Percentiles rank a stretch among this genome's conserved stretches.
These are phyloP conservation scores for Heterodera schachtii DNA, from an alignment of 1,140 invertebrate species.

Conservation along the genomic window DNA sequence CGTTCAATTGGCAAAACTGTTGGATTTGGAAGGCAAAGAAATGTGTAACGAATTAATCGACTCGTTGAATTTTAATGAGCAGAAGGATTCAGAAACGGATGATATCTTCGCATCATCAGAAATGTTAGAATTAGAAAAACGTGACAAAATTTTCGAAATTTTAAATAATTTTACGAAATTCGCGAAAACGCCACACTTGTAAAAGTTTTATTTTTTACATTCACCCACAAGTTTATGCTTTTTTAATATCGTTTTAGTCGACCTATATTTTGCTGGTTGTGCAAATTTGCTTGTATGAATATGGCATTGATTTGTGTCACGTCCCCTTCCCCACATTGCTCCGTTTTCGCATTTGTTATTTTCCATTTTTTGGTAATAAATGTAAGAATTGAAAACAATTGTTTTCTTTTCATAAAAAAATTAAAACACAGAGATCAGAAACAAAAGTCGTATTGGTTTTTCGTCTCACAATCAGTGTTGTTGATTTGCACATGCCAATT, in stretches of 20 bases:
- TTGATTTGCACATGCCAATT: constrained; percentile 3
- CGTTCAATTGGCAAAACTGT: not conserved
- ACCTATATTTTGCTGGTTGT: no score
- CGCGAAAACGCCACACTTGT: not conserved
- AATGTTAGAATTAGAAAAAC: not conserved
- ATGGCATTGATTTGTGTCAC: no score
- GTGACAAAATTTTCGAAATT: not conserved
- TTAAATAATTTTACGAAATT: not conserved
- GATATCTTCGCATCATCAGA: not conserved
- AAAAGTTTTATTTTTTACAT: not conserved
- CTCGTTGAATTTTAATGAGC: not conserved
- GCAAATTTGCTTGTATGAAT: no score
- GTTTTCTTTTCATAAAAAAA: no score
- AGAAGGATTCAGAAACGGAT: not conserved
- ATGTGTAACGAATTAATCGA: not conserved
- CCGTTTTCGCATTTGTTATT: no score
- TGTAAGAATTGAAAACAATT: no score
- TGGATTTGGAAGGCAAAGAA: not conserved
- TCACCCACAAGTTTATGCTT: no score
- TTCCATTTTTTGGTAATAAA: no score
- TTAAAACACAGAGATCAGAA: no score
- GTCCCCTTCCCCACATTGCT: no score
- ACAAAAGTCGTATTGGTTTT: no score
- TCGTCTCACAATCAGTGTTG: not conserved
- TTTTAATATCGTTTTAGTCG: no score